Base-by-base conservation (phyloP, 2,888 invertebrate species). In the Brachylomia viminalis region DNA sequence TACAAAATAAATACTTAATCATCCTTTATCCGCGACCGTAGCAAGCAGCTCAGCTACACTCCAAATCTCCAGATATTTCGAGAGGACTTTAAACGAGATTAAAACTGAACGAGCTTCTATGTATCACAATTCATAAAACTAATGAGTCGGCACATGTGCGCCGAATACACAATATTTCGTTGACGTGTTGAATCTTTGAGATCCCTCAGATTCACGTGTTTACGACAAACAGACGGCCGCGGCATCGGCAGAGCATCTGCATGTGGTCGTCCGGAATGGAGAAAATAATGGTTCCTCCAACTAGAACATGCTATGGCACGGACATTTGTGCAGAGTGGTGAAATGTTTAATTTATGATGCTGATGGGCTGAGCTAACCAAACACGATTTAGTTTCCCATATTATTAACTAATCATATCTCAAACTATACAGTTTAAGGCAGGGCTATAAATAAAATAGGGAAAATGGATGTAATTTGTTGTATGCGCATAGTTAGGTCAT, bases 71-170 rank as follows among this genome's bases (percentile, higher is more conserved):
- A 65, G 49, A 62, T 75, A 80, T 82, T 84, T 82, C 56, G 45
- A 75, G 64, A 75, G 65, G 64, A 80, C 72, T 72, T 72, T 69
- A 33, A 30, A 61, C 45, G 27, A 61, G 72, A 59, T 54, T 80
- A 74, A 73, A 67, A 62, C 49, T 58, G 38, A 59, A 62, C 56
- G 20, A 72, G 30, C 33, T 72, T 66, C 64, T 65, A 52, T 54
- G 64, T 61, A 70, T 66, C 71, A 81, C 52, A 81, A 73, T 73
- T 81, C 76, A 81, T 73, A 73, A 47, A 65, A 56, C 27, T 61
- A 81, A 81, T 81, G 82, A 85, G 66, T 67, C 27, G 15, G 30
- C 58, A 75, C 68, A 80, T 61, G 67, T 72, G 73, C 27, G 38
- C 64, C 66, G 42, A 54, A 64, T 74, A 52, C 42, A 33, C 30